These are phyloP conservation scores for Salpingus planirostris DNA, from an alignment of 2,888 invertebrate species.

Conservation along the genomic window DNA sequence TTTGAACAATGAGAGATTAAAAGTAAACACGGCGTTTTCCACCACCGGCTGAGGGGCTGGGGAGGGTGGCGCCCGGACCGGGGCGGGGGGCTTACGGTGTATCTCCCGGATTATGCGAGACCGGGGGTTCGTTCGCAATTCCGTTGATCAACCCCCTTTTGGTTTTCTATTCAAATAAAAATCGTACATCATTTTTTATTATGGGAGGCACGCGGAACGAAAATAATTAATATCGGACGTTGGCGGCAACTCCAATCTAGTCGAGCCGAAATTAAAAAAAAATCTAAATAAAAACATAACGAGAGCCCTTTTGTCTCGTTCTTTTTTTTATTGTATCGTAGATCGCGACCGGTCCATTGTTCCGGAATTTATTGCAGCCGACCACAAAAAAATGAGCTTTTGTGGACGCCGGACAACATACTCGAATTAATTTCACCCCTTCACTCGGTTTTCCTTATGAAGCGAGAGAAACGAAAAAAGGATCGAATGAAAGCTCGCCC, in stretches of 20 bases:
- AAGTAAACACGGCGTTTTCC: slow-evolving; percentile 24
- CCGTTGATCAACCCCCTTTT: slow-evolving; percentile 18
- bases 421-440: too few species aligned
- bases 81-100: too few species aligned
- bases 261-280: slow-evolving; percentile 35
- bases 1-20: slow-evolving; percentile 38
- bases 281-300: slow-evolving; percentile 40
- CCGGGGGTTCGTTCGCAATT: slow-evolving; percentile 7
- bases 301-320: slow-evolving; percentile 28
- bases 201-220: slow-evolving; percentile 32
- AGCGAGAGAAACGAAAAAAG: too few species aligned
- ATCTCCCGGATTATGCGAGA: too few species aligned
- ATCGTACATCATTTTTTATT: slow-evolving; percentile 34
- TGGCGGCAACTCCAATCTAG: slow-evolving; percentile 25
- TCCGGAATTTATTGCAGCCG: slow-evolving; percentile 34
- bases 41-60: slow-evolving; percentile 2
- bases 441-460: too few species aligned
- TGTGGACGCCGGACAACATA: slow-evolving; percentile 19
- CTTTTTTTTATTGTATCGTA: slow-evolving; percentile 31
- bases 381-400: slow-evolving; percentile 22
- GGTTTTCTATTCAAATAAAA: slow-evolving; percentile 34
- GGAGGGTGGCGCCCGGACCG: background rate
- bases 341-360: slow-evolving; percentile 36
- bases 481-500: too few species aligned
- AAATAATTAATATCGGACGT: slow-evolving; percentile 37